phyloP scores from a whole-genome alignment of 2,888 invertebrate genomes.

The Rhagophthalmus giganteus region DNA sequence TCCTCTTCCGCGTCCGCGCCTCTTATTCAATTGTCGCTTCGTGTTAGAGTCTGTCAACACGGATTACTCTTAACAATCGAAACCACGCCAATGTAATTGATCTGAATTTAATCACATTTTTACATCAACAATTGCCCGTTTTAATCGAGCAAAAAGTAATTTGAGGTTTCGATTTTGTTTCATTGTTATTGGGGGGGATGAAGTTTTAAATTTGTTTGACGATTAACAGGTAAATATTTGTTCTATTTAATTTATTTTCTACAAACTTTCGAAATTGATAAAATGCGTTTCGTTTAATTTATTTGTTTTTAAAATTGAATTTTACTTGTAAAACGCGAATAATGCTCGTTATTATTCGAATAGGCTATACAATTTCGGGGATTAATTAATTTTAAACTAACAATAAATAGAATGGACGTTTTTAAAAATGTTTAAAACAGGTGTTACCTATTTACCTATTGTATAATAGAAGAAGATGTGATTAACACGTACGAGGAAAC shows the following conservation, averaged over 20 bases:
- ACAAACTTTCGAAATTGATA: constrained; percentile 1
- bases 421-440: no score
- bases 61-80: constrained; percentile 47
- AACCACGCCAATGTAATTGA: constrained; percentile 39
- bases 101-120: constrained; percentile 52
- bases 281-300: background rate
- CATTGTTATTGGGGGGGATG: constrained; percentile 44
- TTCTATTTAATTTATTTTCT: constrained; percentile 37
- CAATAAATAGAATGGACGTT: no score
- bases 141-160: constrained; percentile 52
- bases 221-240: constrained; percentile 45
- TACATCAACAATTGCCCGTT: constrained; percentile 48
- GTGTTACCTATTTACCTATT: no score
- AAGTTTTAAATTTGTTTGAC: constrained; percentile 48
- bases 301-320: no score
- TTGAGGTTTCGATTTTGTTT: constrained; percentile 51
- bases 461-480: no score
- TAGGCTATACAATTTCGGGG: no score
- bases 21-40: constrained; percentile 4
- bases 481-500: background rate
- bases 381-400: no score
- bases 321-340: no score
- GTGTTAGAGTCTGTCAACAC: constrained; percentile 42
- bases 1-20: background rate
- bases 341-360: no score